phyloP scores from a whole-genome alignment of 2,888 invertebrate genomes.

The Amiota communis region DNA sequence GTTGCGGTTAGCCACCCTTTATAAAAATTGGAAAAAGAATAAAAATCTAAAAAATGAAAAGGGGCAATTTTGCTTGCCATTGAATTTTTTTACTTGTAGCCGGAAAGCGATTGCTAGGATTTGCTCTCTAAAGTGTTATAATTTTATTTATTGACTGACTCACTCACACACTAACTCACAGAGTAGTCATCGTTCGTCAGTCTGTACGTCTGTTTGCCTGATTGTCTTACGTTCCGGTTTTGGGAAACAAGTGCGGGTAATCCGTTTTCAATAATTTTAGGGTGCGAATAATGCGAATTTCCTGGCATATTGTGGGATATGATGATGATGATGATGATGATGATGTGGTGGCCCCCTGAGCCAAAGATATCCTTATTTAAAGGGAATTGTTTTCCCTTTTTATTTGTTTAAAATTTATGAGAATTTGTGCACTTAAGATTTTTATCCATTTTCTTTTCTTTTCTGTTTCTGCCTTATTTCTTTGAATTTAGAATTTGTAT shows the following conservation, averaged over 20 bases:
- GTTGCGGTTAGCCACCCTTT: conserved; percentile 29
- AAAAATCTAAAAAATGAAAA: conserved; percentile 16
- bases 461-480: conserved; percentile 6
- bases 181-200: not conserved
- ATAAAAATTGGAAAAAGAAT: conserved; percentile 4
- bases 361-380: too few species aligned
- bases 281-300: conserved; percentile 28
- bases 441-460: conserved; percentile 11
- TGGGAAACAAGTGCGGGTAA: conserved; percentile 22
- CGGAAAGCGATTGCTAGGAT: not conserved
- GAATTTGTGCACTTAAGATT: conserved; percentile 13
- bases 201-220: not conserved
- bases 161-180: not conserved
- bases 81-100: not conserved
- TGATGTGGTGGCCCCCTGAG: too few species aligned
- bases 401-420: conserved; percentile 24
- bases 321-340: not conserved
- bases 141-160: conserved; percentile 29
- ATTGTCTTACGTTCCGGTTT: not conserved
- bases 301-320: conserved; percentile 8
- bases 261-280: conserved; percentile 29
- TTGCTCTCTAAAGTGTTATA: conserved; percentile 23
- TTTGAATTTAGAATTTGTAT: not conserved
- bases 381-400: conserved; percentile 13
- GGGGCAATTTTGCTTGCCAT: conserved; percentile 11